Evolutionary conservation across 2,888 invertebrate genomes (phyloP), one percentile per base, ranked within the genome.

Genomic region (Cataglyphis albicans): DNA sequence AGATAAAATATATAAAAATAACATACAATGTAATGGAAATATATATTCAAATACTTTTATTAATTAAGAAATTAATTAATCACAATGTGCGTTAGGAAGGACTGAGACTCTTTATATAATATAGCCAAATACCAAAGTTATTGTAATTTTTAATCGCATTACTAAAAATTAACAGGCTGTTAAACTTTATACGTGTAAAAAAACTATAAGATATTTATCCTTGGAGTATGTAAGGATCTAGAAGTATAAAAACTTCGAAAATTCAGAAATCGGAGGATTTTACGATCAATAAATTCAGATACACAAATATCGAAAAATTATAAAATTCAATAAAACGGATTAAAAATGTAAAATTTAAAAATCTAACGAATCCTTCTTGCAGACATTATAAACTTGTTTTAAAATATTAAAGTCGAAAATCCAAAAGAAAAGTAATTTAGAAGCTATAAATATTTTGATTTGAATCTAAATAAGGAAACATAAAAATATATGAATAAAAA

Each of bases 111-210:
- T 87, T 87, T 82, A 84, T 83, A 85, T 84, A 84, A 82, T 83
- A 87, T 88, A 89, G 84, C 88, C 85, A 84, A 85, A 85, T 90
- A 91, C 88, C 91, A 88, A 91, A 91, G 90, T 88, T 90, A 90
- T 82, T 73, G 73, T 89, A 89, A 86, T 85, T 89, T 87, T 84
- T 83, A 80, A 89, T 86, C 63, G 81, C 67, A 75, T 76, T 78
- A 84, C 82, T 86, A 87, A 82, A 78, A 78, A 41, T 61, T 67
- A 76, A 80, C 12, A 70, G 7, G 21, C 7, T 10, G 25, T 80
- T 70, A 70, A 78, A 70, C 29, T 29, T 75, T 44, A 68, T 41
- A 21, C 3, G 0, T 70, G 18, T 70, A 72, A 70, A 18, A 18
- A 12, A 25, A 44, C 3, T 68, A 38, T 38, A 61, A 80, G 72